These are phyloP conservation scores for Perdita meconis DNA, from an alignment of 2,888 invertebrate species.

Conservation along the genomic window DNA sequence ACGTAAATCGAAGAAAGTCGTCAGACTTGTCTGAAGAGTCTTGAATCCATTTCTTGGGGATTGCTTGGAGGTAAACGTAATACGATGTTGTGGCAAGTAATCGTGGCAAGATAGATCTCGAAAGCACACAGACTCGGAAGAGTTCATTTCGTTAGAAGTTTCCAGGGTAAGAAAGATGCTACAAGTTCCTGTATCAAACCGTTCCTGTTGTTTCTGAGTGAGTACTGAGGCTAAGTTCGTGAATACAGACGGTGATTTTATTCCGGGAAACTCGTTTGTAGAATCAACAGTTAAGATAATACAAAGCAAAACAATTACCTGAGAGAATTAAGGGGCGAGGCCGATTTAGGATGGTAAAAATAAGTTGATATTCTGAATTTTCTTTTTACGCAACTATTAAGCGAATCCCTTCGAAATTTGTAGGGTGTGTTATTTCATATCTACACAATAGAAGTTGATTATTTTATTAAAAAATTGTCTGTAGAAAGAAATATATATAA, in stretches of 20 bases:
- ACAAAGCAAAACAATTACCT: background rate
- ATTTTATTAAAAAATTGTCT: too few relatives aligned
- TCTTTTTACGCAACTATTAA: too few relatives aligned
- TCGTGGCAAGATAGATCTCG: constrained; percentile 9
- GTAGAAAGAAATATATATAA: too few relatives aligned
- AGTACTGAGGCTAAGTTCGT: too few relatives aligned
- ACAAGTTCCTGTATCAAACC: background rate
- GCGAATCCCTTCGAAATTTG: too few relatives aligned
- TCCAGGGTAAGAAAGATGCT: background rate
- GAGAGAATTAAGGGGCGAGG: too few relatives aligned
- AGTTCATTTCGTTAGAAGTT: constrained; percentile 38
- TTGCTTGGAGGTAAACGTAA: constrained; percentile 12
- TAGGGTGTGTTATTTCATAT: too few relatives aligned
- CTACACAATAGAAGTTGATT: too few relatives aligned
- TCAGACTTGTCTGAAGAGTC: background rate
- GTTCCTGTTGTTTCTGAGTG: background rate
- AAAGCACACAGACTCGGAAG: background rate
- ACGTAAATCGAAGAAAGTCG: constrained; percentile 4
- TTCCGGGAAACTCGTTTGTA: background rate
- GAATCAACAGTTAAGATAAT: background rate
- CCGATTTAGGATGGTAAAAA: too few relatives aligned
- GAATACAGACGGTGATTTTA: background rate
- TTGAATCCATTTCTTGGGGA: constrained; percentile 16
- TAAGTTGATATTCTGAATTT: too few relatives aligned
- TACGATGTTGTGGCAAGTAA: constrained; percentile 5